Conservation (phyloP, 2,113 vertebrate species). For the Todiramphus saurophagus region DNA sequence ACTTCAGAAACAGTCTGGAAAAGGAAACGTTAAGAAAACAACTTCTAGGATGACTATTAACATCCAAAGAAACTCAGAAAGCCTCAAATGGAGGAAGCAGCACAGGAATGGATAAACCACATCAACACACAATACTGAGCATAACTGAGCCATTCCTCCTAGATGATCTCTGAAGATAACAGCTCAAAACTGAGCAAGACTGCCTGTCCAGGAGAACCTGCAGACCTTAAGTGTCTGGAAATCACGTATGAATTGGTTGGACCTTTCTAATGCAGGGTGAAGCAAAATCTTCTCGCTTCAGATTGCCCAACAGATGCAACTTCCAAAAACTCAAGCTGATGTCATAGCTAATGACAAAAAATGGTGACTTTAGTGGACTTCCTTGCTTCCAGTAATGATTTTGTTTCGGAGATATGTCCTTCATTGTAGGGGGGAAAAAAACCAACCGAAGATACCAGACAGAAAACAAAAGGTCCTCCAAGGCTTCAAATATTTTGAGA, state of each 20-base stretch:
- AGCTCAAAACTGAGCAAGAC: neutral
- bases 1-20: neutral
- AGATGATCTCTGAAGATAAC: neutral
- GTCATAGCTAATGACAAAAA: neutral
- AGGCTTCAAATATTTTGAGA: neutral
- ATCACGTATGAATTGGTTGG: neutral
- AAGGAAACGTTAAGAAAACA: neutral
- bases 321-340: neutral
- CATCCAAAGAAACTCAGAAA: neutral
- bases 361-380: neutral
- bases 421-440: neutral
- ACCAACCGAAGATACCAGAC: neutral
- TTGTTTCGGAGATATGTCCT: neutral
- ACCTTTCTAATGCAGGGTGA: neutral
- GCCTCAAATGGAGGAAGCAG: neutral
- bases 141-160: neutral
- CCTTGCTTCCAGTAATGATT: neutral
- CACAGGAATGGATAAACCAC: neutral
- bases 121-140: neutral
- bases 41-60: neutral
- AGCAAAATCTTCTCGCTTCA: neutral
- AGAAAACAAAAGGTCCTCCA: constrained; percentile 14
- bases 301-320: neutral
- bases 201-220: neutral
- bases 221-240: neutral